A percentile compares a stretch with the other conserved stretches of the same genome.
Conservation (phyloP, 2,797 vertebrate species). For the Mycteria americana region DNA sequence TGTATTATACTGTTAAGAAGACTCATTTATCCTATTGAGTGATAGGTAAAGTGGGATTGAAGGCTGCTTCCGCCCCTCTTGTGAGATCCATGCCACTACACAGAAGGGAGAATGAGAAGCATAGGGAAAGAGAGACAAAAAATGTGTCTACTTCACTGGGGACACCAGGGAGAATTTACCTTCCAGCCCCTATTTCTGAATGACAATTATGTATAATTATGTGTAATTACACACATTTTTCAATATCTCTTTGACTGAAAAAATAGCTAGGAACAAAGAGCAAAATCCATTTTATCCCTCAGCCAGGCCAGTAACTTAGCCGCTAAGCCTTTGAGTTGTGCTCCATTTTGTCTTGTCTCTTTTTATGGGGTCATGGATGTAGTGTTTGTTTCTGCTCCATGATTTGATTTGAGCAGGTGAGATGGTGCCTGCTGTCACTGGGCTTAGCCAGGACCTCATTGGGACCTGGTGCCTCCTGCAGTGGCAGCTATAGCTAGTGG, state of each 20-base stretch:
- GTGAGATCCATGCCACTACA: neutral
- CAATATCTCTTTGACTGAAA: neutral
- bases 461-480: neutral
- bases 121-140: neutral
- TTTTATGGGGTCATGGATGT: neutral
- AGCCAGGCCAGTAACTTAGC: neutral
- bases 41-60: neutral
- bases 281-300: neutral
- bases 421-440: neutral
- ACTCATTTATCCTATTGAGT: neutral
- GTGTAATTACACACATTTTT: neutral
- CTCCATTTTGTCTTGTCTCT: neutral
- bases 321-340: neutral
- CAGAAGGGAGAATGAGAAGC: neutral
- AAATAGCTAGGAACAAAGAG: neutral
- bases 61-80: neutral
- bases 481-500: neutral
- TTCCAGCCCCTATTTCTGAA: neutral
- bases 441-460: neutral
- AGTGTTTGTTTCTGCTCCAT: neutral
- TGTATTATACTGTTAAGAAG: neutral
- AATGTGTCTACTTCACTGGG: neutral
- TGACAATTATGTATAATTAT: neutral
- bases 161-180: neutral
- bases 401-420: neutral